These are phyloP conservation scores for Darevskia mixta DNA, from an alignment of 2,797 vertebrate species.

Conservation along the genomic window DNA sequence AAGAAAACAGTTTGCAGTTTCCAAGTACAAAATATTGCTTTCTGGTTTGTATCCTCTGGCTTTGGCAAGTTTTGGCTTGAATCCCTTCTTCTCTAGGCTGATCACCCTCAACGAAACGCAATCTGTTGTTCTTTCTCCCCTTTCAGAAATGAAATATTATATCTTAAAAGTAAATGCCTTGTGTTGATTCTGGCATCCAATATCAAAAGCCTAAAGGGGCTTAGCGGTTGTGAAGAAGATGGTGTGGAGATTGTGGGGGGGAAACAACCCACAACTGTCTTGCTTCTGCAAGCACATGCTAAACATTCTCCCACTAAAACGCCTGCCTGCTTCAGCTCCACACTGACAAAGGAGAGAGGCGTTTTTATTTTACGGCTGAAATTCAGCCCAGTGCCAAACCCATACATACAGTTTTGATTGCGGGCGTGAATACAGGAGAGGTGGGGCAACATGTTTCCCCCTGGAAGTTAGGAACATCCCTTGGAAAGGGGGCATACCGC, in stretches of 20 bases:
- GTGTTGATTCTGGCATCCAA: slow-evolving; percentile 40
- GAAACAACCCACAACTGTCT: not conserved
- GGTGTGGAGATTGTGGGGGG: not conserved
- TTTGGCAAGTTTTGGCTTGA: not conserved
- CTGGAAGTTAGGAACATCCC: slow-evolving; percentile 43
- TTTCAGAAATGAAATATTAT: slow-evolving; percentile 49
- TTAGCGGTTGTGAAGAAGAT: slow-evolving; percentile 4
- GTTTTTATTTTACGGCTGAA: slow-evolving; percentile 36
- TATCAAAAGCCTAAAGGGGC: slow-evolving; percentile 30
- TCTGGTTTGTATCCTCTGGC: not conserved
- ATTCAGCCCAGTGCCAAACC: slow-evolving; percentile 56
- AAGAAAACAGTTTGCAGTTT: not conserved
- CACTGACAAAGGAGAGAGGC: slow-evolving; percentile 8
- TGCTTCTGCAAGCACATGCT: slow-evolving; percentile 3
- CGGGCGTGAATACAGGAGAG: slow-evolving; percentile 45
- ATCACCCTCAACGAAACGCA: not conserved
- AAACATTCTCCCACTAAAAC: slow-evolving; percentile 21
- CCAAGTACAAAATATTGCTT: not conserved
- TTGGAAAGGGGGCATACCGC: not conserved
- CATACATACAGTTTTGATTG: slow-evolving; percentile 1
- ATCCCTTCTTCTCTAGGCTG: not conserved
- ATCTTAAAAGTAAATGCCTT: slow-evolving; percentile 1
- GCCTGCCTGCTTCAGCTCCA: slow-evolving; percentile 27
- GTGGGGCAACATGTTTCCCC: not conserved
- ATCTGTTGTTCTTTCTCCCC: slow-evolving; percentile 25